These are phyloP conservation scores for Helleia helle DNA, from an alignment of 2,888 invertebrate species.

Conservation along the genomic window DNA sequence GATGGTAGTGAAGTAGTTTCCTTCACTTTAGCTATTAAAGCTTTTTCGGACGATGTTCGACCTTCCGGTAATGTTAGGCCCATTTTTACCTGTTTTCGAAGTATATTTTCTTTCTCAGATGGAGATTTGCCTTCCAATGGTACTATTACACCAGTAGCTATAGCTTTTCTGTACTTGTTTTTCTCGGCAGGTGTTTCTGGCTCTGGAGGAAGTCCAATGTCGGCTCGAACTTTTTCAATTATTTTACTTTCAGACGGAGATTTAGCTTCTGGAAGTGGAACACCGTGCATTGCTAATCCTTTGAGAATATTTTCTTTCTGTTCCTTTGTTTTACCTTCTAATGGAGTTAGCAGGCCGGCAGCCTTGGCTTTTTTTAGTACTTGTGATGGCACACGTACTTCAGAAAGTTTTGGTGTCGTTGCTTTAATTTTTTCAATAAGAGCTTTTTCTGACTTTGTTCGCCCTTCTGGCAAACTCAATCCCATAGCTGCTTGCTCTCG, in stretches of 20 bases:
- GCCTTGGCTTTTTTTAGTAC: conserved; percentile 19
- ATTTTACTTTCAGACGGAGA: conserved; percentile 24
- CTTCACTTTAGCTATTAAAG: conserved; percentile 12
- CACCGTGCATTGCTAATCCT: conserved; percentile 19
- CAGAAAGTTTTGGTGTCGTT: too few species aligned
- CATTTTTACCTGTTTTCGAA: conserved; percentile 14
- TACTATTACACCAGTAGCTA: conserved; percentile 26
- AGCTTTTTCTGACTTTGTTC: conserved; percentile 17
- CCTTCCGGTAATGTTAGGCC: conserved; percentile 17
- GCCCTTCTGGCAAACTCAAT: conserved; percentile 15
- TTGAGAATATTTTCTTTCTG: conserved; percentile 27
- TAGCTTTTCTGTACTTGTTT: conserved; percentile 26
- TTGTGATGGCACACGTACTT: too few species aligned
- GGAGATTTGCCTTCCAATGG: conserved; percentile 32
- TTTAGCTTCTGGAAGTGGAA: conserved; percentile 23
- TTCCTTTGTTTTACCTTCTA: conserved; percentile 25
- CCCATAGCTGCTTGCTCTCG: conserved; percentile 15
- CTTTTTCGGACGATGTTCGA: conserved; percentile 18
- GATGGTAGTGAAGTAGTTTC: conserved; percentile 1
- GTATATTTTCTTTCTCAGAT: conserved; percentile 23
- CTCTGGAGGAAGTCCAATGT: conserved; percentile 24
- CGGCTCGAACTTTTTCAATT: conserved; percentile 19
- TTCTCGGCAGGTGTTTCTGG: conserved; percentile 26
- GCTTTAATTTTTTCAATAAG: too few species aligned
- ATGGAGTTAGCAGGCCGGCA: conserved; percentile 25